Base-by-base conservation (phyloP, 2,888 invertebrate genomes). In the Pediacus dermestoides region DNA sequence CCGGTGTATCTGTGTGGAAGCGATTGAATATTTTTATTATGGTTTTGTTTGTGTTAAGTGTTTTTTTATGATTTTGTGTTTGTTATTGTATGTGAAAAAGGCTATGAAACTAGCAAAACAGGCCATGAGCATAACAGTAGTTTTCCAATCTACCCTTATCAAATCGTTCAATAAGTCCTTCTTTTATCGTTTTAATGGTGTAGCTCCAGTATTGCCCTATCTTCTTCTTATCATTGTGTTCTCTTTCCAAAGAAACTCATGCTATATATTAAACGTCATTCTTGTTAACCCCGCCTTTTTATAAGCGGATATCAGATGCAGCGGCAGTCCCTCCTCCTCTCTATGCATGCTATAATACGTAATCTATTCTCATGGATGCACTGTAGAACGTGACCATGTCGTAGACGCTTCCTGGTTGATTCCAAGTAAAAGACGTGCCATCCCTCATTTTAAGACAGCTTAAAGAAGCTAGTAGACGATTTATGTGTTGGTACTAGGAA, bases 281-380 rank as follows among this genome's bases (percentile, higher is more conserved):
- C 51, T 31, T 42, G 49, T 45, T 55, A 59, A 63, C 66, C 61
- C 63, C 67, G 66, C 67, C 67, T 66, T 65, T 63, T 65, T 64
- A 60, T 60, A 62, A 57, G 50, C 56, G 53, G 52, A 57, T 56
- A 52, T 61, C 55, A 49, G 56, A 53, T 58, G 58, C 60, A n/a
- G n/a, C n/a, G n/a, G n/a, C n/a, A 60, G 60, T 53, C 56, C 60
- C 61, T 61, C 61, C 62, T 57, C 57, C 10, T 11, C 28, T 28
- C 13, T 57, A 54, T 63, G 57, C 58, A 60, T 50, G 52, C 53
- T 49, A 48, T 50, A 54, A 60, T 53, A 53, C 54, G 53, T 60
- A 56, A 58, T 58, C 53, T 58, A 53, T 55, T 46, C 50, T 46
- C 46, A 53, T 43, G 48, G 44, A 52, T 47, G 50, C 38, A 39